Base-by-base conservation (phyloP, 2,797 vertebrate species). In the Allobates femoralis region DNA sequence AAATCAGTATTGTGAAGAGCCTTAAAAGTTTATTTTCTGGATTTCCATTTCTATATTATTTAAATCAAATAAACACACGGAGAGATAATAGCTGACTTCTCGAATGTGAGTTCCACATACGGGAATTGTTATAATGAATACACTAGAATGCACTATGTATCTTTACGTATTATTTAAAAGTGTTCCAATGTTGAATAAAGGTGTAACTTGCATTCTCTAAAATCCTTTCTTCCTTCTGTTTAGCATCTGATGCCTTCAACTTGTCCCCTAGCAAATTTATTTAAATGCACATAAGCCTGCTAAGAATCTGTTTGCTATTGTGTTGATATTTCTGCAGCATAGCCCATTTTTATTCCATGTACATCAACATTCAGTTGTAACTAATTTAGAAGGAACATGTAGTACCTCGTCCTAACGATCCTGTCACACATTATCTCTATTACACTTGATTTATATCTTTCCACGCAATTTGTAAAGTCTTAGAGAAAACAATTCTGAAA, bases 211-310 rank as follows among this genome's bases (percentile, higher is more conserved):
- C 32, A 85, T 85, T 32, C 75, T 56, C 30, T 34, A 55, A 56
- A 85, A 78, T 14, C 30, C 46, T 56, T 85, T 85, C 75, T 85
- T 85, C 83, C 74, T 79, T 79, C 56, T 85, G 75, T 85, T 67
- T 46, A 69, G 28, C 41, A 62, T 79, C 60, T 79, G 30, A 51
- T 69, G 75, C 83, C 75, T 85, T 41, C 30, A 79, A 75, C 62
- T 50, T 64, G 51, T 67, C 83, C 75, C 75, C 60, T 62, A 85
- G 83, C 75, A 85, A 69, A 56, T 67, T 85, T 21, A 85, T 85
- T 78, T 79, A 55, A 67, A 85, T 79, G 83, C 83, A 85, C 83
- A 84, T 66, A 41, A 78, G 62, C 56, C 46, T 79, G 62, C 30
- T 30, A 28, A 37, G n/a, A 79, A 77, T 79, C 60, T 58, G 83